Conservation (phyloP, 2,113 vertebrate species). For the Gracilinanus agilis region DNA sequence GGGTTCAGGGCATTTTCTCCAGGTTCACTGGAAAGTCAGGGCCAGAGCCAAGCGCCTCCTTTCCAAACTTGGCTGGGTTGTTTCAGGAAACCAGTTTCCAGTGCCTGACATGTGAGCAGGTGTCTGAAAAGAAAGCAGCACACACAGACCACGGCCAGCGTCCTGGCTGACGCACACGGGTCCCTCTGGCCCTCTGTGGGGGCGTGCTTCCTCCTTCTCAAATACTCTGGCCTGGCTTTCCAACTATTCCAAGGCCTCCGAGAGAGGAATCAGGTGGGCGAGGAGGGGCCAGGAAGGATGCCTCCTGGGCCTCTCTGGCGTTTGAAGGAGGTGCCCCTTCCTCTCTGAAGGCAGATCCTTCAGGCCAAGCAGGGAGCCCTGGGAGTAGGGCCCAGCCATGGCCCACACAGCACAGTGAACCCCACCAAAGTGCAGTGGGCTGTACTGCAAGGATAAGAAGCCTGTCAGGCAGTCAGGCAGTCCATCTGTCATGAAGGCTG, state of each 20-base stretch:
- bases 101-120: not conserved
- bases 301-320: not conserved
- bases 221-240: conserved; percentile 6
- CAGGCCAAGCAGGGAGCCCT: not conserved
- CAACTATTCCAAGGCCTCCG: not conserved
- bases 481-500: not conserved
- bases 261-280: no score
- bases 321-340: not conserved
- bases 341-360: not conserved
- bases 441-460: not conserved
- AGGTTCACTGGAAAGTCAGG: not conserved
- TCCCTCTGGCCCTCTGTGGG: not conserved
- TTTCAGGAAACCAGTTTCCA: not conserved
- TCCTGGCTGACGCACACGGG: not conserved
- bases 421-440: no score
- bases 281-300: not conserved
- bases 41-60: not conserved
- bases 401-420: not conserved
- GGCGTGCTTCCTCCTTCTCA: conserved; percentile 25
- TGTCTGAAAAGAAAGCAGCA: not conserved
- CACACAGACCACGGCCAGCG: not conserved
- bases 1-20: not conserved
- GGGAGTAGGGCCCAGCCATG: not conserved
- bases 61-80: not conserved
- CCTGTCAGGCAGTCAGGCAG: no score